Evolutionary conservation across 2,113 vertebrate species (phyloP).

Genomic region (Empidonax alnorum): DNA sequence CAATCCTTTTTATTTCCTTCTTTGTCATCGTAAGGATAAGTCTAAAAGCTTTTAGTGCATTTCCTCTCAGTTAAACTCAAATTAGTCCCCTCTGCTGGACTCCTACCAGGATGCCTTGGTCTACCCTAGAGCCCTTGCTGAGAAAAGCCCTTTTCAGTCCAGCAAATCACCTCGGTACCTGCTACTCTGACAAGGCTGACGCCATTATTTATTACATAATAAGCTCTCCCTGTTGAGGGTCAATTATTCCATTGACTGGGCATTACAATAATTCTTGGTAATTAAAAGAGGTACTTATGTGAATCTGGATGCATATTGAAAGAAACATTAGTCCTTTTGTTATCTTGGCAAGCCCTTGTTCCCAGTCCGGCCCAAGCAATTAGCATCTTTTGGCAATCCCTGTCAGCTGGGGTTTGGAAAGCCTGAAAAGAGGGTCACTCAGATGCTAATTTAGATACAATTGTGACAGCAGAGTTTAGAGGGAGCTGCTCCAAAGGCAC

Average conservation of each 20-base stretch:
- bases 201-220: constrained; percentile 77
- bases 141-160: constrained; percentile 74
- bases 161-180: constrained; percentile 68
- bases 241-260: constrained; percentile 81
- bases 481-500: constrained; percentile 70
- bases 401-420: constrained; percentile 77
- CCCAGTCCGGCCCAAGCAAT: constrained; percentile 79
- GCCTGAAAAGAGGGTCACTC: constrained; percentile 76
- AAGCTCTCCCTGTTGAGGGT: constrained; percentile 76
- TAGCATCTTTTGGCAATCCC: constrained; percentile 83
- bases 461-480: constrained; percentile 79
- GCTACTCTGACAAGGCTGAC: constrained; percentile 68
- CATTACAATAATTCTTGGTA: constrained; percentile 82
- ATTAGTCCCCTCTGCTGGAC: constrained; percentile 71
- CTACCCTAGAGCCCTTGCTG: constrained; percentile 67
- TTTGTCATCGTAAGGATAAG: constrained; percentile 60
- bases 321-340: constrained; percentile 85
- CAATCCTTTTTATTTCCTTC: constrained; percentile 58
- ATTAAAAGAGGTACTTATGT: constrained; percentile 83
- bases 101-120: constrained; percentile 70
- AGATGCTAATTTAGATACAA: constrained; percentile 90
- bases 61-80: constrained; percentile 72
- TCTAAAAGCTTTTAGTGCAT: constrained; percentile 62
- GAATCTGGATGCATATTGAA: constrained; percentile 79
- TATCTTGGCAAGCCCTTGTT: constrained; percentile 76